Base-by-base conservation (phyloP, 2,888 invertebrate species). In the Apamea monoglypha region DNA sequence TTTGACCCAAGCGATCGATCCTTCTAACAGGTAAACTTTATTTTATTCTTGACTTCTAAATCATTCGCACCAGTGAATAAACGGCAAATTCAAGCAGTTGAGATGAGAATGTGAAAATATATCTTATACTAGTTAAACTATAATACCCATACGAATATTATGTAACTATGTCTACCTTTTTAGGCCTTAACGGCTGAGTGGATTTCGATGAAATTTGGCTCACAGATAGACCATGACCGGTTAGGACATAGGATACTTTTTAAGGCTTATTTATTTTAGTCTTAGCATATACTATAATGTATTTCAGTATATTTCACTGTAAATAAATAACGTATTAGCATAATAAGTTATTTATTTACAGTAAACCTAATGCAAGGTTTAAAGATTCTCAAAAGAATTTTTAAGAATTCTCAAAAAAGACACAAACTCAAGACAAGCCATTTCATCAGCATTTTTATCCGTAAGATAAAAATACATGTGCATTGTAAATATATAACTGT, bases 1-100 rank as follows among this genome's bases (percentile, higher is more conserved):
- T 29, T 73, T 76, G 67, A 74, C 44, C 18, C 74, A 71, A 70
- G 14, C 63, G 12, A 36, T 75, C 29, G 36, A 64, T 70, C 21
- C 32, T 53, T 53, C 21, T 53, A 8, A 53, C 21, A 53, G 53
- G 6, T 18, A 25, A 59, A 12, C n/a, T n/a, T 14, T 12, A 5
- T 14, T 59, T n/a, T 59, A n/a, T 5, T n/a, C 5, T 59, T n/a
- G n/a, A n/a, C n/a, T 5, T n/a, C 14, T 59, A 14, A n/a, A n/a
- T 14, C 5, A 59, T 56, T 56, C n/a, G 56, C 3, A 56, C 3
- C 25, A 25, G 12, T n/a, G 1, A 56, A 25, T 56, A 56, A 25
- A 56, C 10, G 25, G 25, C 4, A 25, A 10, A n/a, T 59, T 59
- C 5, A 59, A 59, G 59, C 59, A n/a, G 12, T 56, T 56, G 56